A percentile compares a stretch with the other conserved stretches of the same genome.
phyloP scores from a whole-genome alignment of 2,888 invertebrate genomes.

The Diplolepis rosae region DNA sequence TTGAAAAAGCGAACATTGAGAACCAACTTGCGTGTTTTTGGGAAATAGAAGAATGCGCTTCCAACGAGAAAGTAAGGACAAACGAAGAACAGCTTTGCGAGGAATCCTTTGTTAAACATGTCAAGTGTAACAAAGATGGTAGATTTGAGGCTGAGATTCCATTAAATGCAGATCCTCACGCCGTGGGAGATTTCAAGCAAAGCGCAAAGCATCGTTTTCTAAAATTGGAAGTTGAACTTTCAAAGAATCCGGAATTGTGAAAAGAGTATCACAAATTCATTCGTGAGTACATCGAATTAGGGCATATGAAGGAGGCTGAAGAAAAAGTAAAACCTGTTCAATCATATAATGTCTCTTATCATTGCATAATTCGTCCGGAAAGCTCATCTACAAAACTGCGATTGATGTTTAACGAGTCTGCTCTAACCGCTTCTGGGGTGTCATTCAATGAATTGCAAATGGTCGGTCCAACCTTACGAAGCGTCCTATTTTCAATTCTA shows the following conservation, averaged over 20 bases:
- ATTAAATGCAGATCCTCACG: neutral
- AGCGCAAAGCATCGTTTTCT: too few relatives aligned
- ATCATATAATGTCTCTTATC: neutral
- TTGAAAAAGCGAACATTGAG: neutral
- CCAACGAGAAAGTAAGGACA: neutral
- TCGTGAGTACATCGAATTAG: neutral
- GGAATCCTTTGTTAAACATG: neutral
- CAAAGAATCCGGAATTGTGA: neutral
- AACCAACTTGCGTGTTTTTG: neutral
- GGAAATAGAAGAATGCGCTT: neutral
- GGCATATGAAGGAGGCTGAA: neutral
- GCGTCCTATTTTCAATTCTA: neutral
- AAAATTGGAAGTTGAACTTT: too few relatives aligned
- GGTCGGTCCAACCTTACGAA: neutral
- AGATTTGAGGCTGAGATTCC: neutral
- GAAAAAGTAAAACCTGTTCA: neutral
- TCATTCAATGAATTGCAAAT: neutral
- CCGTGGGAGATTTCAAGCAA: neutral
- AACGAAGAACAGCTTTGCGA: constrained; percentile 29
- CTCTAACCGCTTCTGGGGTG: neutral
- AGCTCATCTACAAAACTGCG: neutral
- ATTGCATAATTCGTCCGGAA: neutral
- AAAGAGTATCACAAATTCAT: neutral
- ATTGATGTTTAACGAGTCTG: neutral
- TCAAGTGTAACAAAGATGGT: neutral